Evolutionary conservation across 2,888 invertebrate species (phyloP).

Genomic region (Andrena chrysosceles): DNA sequence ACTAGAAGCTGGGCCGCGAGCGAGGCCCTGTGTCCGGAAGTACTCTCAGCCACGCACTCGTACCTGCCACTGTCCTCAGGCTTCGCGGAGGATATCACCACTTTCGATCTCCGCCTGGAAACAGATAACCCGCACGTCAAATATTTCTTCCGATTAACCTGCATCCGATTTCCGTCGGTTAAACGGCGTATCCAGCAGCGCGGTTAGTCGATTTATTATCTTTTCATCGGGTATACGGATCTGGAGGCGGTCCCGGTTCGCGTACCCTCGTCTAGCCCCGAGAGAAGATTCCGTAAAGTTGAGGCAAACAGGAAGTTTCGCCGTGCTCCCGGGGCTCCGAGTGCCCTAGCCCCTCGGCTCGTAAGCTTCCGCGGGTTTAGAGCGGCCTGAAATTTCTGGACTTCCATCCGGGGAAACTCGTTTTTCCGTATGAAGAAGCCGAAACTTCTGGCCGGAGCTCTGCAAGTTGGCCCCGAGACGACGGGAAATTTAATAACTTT

Average conservation of each 20-base stretch:
- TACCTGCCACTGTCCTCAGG: constrained; percentile 92
- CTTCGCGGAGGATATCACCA: constrained; percentile 91
- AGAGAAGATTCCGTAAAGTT: constrained; percentile 70
- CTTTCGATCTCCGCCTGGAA: constrained; percentile 93
- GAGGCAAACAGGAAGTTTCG: constrained; percentile 61
- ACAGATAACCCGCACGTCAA: constrained; percentile 25
- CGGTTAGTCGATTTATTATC: constrained; percentile 61
- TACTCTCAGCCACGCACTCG: constrained; percentile 92
- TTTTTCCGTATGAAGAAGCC: constrained; percentile 65
- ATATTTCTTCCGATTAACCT: neutral
- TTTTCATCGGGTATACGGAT: constrained; percentile 44
- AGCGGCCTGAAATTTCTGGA: constrained; percentile 67
- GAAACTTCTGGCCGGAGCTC: constrained; percentile 48
- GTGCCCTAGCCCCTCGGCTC: constrained; percentile 34
- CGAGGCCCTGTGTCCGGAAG: constrained; percentile 87
- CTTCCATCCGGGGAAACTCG: constrained; percentile 63
- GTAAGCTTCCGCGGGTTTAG: constrained; percentile 54
- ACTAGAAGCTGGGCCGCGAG: constrained; percentile 86
- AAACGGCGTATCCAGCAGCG: neutral
- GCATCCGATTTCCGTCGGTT: neutral
- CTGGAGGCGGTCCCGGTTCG: constrained; percentile 23
- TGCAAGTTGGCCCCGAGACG: constrained; percentile 51
- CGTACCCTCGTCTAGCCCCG: constrained; percentile 36
- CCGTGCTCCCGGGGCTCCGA: constrained; percentile 44
- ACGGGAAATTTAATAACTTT: constrained; percentile 70